Base-by-base conservation (phyloP, 1,140 invertebrate species). In the Drosophila suzukii region DNA sequence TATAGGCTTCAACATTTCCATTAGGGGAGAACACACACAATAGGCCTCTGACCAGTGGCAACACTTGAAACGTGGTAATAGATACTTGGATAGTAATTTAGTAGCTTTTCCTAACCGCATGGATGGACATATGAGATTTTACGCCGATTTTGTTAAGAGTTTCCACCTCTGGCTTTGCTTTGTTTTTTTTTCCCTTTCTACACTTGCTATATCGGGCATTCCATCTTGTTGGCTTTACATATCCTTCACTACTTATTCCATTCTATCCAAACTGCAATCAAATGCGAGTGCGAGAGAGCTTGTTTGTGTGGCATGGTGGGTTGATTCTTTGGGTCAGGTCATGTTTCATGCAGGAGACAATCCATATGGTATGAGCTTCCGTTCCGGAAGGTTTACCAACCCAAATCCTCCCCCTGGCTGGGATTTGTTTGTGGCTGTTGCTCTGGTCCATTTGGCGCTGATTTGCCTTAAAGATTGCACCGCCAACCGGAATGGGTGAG, bases 81-180 rank as follows among this genome's bases (percentile, higher is more conserved):
- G 82, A 86, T 86, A 86, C 82, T 78, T 85, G 85, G 81, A 85
- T 81, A 81, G 82, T 85, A 78, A 85, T 85, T 85, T 86, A 85
- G 82, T 86, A 85, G 82, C 82, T 81, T 81, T 86, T 86, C 60
- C 68, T 75, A 75, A 85, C 82, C 78, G 82, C 82, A 81, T 86
- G 82, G 78, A 75, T 86, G 82, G 75, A 86, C 82, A 86, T 86
- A 86, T 86, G 82, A 86, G 82, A 86, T 86, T 85, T 81, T 78
- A 85, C 78, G 82, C 82, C 75, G 82, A 85, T 85, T 86, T 85
- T 81, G 60, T 67, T 70, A 63, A 63, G 63, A 68, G 62, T 63
- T 44, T 12, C 30, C 38, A 4, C 27, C 32, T 20, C 11, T 41
- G 49, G 38, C 32, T 56, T 15, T 43, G 27, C 47, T 32, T 32